phyloP scores from a whole-genome alignment of 2,797 vertebrate genomes.

The Ibycter americanus region DNA sequence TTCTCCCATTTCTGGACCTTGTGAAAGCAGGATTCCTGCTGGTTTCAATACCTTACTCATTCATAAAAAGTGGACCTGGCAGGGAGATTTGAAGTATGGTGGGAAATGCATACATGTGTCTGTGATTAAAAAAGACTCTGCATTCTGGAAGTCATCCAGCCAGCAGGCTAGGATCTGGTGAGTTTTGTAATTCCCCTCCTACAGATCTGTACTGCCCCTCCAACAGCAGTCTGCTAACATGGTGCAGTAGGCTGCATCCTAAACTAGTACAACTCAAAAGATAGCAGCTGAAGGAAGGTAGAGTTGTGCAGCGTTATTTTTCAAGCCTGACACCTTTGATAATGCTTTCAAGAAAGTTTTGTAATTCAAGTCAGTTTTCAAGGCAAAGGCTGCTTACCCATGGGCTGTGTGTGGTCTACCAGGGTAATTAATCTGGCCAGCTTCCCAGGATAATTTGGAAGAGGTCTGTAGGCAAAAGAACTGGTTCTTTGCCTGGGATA shows the following conservation, averaged over 20 bases:
- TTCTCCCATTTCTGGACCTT: not conserved
- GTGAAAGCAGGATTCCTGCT: not conserved
- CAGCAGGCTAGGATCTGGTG: not conserved
- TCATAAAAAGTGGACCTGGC: not conserved
- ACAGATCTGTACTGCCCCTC: not conserved
- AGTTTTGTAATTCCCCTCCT: not conserved
- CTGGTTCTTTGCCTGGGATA: not conserved
- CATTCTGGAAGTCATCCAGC: not conserved
- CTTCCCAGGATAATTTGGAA: not conserved
- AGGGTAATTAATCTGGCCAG: conserved; percentile 32
- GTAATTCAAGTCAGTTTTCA: not conserved
- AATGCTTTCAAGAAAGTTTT: not conserved
- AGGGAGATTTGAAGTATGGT: not conserved
- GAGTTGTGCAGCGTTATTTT: not conserved
- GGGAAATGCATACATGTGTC: not conserved
- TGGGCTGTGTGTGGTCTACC: conserved; percentile 26
- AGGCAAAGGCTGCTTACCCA: not conserved
- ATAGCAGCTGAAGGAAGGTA: not conserved
- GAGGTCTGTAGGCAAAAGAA: not conserved
- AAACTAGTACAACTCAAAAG: not conserved
- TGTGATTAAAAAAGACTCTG: not conserved
- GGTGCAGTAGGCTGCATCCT: not conserved
- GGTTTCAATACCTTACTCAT: not conserved
- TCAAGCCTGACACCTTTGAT: not conserved
- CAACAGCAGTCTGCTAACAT: not conserved